These are phyloP conservation scores for Steinernema hermaphroditum DNA, from an alignment of 2,888 invertebrate species.

Conservation along the genomic window DNA sequence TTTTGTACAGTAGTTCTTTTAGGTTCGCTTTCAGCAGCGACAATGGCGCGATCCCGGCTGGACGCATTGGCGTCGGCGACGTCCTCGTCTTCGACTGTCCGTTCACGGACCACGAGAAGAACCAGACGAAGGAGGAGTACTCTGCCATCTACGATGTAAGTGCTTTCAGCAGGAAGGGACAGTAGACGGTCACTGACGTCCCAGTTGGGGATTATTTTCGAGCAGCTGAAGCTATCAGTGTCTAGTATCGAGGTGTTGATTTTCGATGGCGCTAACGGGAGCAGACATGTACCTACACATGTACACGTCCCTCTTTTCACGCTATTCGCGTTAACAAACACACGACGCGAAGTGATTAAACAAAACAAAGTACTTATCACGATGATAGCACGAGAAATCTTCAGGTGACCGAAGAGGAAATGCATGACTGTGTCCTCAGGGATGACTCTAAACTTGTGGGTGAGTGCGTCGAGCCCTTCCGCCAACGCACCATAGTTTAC, in stretches of 20 bases:
- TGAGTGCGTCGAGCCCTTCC: not conserved
- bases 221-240: slow-evolving; percentile 5
- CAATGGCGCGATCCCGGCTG: not conserved
- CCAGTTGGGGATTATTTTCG: slow-evolving; percentile 2
- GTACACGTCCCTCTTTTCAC: not conserved
- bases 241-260: not conserved
- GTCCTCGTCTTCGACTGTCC: slow-evolving; percentile 2
- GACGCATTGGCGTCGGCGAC: not conserved
- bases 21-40: not conserved
- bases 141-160: not conserved
- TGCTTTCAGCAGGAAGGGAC: not conserved
- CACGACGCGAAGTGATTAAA: not conserved
- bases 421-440: not conserved
- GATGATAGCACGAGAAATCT: not conserved
- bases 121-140: not conserved
- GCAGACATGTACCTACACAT: not conserved
- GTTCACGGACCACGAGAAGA: not conserved
- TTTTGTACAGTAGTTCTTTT: not conserved
- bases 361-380: not conserved
- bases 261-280: not conserved
- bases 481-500: not conserved
- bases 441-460: not conserved
- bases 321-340: not conserved
- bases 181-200: not conserved
- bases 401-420: not conserved